Conservation (phyloP, 2,888 invertebrate species). For the Caenorhabditis sp. region DNA sequence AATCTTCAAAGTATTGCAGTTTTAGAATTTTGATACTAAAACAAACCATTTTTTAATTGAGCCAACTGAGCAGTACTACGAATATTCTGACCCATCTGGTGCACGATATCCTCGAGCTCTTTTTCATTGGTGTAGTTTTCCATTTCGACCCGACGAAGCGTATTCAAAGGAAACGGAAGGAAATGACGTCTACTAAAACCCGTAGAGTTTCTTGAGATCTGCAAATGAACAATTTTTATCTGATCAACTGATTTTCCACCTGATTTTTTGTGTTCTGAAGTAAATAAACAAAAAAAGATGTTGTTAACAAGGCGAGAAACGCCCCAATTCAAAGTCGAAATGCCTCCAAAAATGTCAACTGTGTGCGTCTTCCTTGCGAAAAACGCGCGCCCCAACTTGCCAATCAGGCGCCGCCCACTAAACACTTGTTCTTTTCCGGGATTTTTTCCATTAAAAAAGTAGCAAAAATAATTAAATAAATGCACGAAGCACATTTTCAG, state of each 20-base stretch:
- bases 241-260: conserved; percentile 17
- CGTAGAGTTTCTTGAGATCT: conserved; percentile 19
- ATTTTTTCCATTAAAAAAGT: neutral
- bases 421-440: too few relatives aligned
- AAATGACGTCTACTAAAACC: conserved; percentile 40
- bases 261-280: conserved; percentile 11
- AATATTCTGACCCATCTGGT: conserved; percentile 56
- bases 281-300: conserved; percentile 27
- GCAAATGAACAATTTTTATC: neutral
- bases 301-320: too few relatives aligned
- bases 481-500: neutral
- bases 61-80: conserved; percentile 26
- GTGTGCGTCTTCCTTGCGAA: conserved; percentile 23
- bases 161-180: conserved; percentile 15
- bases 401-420: conserved; percentile 28
- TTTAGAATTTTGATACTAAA: neutral
- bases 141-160: conserved; percentile 44
- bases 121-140: conserved; percentile 36
- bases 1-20: neutral
- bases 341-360: neutral
- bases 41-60: conserved; percentile 42
- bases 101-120: conserved; percentile 57
- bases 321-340: conserved; percentile 19
- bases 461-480: neutral
- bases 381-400: conserved; percentile 26